Base-by-base conservation (phyloP, 2,888 invertebrate genomes). In the Podotricha telesiphe region DNA sequence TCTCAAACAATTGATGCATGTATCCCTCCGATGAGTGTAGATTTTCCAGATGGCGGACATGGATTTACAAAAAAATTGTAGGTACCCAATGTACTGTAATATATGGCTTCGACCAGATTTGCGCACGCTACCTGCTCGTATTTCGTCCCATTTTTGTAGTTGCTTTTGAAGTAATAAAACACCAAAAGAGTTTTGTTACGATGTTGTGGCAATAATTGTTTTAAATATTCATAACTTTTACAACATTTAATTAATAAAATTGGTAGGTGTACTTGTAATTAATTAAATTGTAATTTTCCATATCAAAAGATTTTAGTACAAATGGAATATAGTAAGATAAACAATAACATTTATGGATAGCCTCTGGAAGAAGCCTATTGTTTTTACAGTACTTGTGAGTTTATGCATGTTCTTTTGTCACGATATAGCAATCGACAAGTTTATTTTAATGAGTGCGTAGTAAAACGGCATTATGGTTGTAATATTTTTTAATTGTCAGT, bases 91-190 rank as follows among this genome's bases (percentile, higher is more conserved):
- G 79, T 74, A 56, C 64, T 73, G 70, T 75, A 42, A 61, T 71
- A 63, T 82, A 83, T 67, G 84, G 85, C 79, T 85, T 85, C 84
- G 68, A 74, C 72, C 78, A 76, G 75, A 81, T 80, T 77, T 77
- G 74, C 71, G 75, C 76, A 77, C 77, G 69, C 75, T 75, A 74
- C 82, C 82, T 82, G 81, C 82, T 82, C 73, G 68, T 69, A 70
- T 67, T 76, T 78, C 73, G 68, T 69, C 56, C 72, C 75, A 77
- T 71, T 77, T 75, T 80, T 76, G 79, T 75, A 73, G 65, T 68
- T 64, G 58, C 66, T 65, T 68, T 73, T 70, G 56, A 34, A 63
- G 64, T 64, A 64, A 69, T 67, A 69, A 64, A 61, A 69, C 47
- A 69, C 55, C 48, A 17, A 37, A 20, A 37, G 22, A 58, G 34